Evolutionary conservation across 1,140 invertebrate genomes (phyloP).

Genomic region (Drosophila ananassae): DNA sequence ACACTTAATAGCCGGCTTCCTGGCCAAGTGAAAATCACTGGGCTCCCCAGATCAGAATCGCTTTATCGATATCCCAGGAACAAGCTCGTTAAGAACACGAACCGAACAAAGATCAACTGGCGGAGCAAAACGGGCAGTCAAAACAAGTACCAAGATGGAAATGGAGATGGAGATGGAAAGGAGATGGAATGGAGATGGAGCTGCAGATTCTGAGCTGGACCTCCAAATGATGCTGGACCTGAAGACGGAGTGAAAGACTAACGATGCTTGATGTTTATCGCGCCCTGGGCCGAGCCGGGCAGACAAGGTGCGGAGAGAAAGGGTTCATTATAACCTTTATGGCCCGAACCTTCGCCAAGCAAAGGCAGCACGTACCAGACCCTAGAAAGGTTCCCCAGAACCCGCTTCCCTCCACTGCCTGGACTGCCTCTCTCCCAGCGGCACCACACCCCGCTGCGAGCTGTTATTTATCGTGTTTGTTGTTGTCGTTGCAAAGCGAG

Average conservation of each 20-base stretch:
- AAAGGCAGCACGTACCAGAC: conserved; percentile 66
- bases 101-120: conserved; percentile 57
- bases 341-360: conserved; percentile 45
- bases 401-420: no score
- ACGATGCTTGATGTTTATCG: conserved; percentile 77
- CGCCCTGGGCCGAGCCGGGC: conserved; percentile 15
- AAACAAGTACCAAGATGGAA: conserved; percentile 51
- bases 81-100: conserved; percentile 59
- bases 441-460: conserved; percentile 52
- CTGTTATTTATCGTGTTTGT: conserved; percentile 71
- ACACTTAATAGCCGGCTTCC: conserved; percentile 56
- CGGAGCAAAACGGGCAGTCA: conserved; percentile 63
- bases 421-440: not conserved
- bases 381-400: conserved; percentile 38
- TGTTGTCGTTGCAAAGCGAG: conserved; percentile 48
- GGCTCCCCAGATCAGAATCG: conserved; percentile 52
- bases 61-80: conserved; percentile 69
- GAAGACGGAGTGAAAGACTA: conserved; percentile 54
- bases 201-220: conserved; percentile 19
- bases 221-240: conserved; percentile 20
- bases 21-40: conserved; percentile 49
- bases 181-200: conserved; percentile 21
- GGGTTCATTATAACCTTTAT: conserved; percentile 76
- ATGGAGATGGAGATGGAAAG: conserved; percentile 26
- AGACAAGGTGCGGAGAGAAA: conserved; percentile 62